phyloP scores from a whole-genome alignment of 1,140 invertebrate species.

The Tetranychus cinnabarinus region DNA sequence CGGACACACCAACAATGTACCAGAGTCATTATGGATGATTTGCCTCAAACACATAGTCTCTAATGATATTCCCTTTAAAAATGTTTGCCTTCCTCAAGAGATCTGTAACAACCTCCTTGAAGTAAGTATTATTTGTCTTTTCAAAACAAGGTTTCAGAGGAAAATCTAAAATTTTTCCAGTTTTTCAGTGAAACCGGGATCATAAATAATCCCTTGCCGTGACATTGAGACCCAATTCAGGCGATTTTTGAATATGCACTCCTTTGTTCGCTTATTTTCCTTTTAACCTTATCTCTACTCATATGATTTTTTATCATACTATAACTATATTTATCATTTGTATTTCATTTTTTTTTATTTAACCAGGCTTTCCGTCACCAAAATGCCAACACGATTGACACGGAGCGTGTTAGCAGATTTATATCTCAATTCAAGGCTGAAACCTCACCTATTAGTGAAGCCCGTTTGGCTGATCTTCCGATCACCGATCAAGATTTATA shows the following conservation, averaged over 20 bases:
- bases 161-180: too few relatives aligned
- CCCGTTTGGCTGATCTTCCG: constrained; percentile 1
- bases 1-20: not conserved
- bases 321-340: not conserved
- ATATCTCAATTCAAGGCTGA: constrained; percentile 1
- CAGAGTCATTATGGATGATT: not conserved
- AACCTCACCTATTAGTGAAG: not conserved
- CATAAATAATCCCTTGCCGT: too few relatives aligned
- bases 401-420: not conserved
- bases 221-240: too few relatives aligned
- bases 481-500: constrained; percentile 4
- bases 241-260: too few relatives aligned
- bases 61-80: not conserved
- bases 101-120: constrained; percentile 5
- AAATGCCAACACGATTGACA: not conserved
- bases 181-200: too few relatives aligned
- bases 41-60: constrained; percentile 2
- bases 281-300: not conserved
- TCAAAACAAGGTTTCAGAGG: too few relatives aligned
- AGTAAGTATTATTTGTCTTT: not conserved
- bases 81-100: constrained; percentile 1
- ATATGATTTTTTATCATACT: not conserved
- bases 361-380: constrained; percentile 1
- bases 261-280: too few relatives aligned
- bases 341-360: not conserved